Conservation (phyloP, 1,140 invertebrate species). For the Zaprionus gabonicus region DNA sequence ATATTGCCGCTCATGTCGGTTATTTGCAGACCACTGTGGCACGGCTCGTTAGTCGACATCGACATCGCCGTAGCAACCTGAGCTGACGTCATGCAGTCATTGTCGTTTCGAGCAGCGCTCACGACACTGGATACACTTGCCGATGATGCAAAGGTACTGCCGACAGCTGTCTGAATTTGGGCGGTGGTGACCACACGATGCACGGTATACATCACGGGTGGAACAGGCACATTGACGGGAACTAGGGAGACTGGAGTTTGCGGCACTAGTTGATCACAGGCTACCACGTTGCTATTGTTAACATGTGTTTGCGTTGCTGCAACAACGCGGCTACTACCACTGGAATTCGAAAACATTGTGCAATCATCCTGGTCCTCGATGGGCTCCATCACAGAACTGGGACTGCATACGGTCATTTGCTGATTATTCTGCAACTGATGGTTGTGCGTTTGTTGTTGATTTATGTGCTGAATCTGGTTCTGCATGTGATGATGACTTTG, state of each 20-base stretch:
- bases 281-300: conserved; percentile 44
- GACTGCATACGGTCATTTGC: conserved; percentile 40
- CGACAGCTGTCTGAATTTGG: conserved; percentile 81
- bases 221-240: conserved; percentile 62
- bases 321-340: conserved; percentile 57
- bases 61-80: conserved; percentile 62
- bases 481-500: conserved; percentile 13
- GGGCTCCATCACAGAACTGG: conserved; percentile 50
- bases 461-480: conserved; percentile 3
- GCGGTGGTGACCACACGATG: conserved; percentile 83
- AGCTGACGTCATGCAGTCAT: conserved; percentile 61
- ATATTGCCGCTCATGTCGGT: conserved; percentile 66
- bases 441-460: conserved; percentile 45
- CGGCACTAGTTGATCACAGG: conserved; percentile 58
- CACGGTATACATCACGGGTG: conserved; percentile 83
- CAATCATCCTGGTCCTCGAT: conserved; percentile 59
- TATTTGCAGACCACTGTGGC: conserved; percentile 47
- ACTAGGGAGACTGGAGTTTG: conserved; percentile 57
- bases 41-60: conserved; percentile 52
- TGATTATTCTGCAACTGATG: conserved; percentile 64
- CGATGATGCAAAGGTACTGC: conserved; percentile 81
- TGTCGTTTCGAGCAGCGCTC: conserved; percentile 72
- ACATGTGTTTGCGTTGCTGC: conserved; percentile 70
- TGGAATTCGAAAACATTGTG: conserved; percentile 53
- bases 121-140: conserved; percentile 82